Conservation (phyloP, 2,797 vertebrate species). For the Sternarchorhynchus goeldii region DNA sequence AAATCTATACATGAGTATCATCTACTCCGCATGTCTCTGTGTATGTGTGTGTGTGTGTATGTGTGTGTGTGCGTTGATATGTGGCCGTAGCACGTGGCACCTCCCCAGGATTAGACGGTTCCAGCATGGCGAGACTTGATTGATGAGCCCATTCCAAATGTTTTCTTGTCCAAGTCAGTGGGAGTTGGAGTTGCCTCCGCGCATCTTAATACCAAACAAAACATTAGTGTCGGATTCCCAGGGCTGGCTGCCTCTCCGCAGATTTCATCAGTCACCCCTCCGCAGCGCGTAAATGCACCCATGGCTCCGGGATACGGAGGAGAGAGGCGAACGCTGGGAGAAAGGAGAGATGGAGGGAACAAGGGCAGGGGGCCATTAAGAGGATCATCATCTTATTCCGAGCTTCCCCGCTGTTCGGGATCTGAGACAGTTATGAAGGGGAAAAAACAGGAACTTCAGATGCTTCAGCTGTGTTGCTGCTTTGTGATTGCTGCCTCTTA, state of each 20-base stretch:
- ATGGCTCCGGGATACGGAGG: slow-evolving; percentile 63
- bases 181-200: slow-evolving; percentile 75
- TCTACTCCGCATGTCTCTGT: slow-evolving; percentile 39
- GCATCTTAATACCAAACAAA: slow-evolving; percentile 79
- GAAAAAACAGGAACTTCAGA: slow-evolving; percentile 3
- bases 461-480: slow-evolving; percentile 10
- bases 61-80: slow-evolving; percentile 18
- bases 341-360: slow-evolving; percentile 24
- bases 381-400: slow-evolving; percentile 55
- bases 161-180: slow-evolving; percentile 79
- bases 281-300: slow-evolving; percentile 54
- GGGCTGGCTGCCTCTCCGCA: slow-evolving; percentile 64
- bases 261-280: slow-evolving; percentile 76
- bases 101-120: slow-evolving; percentile 72
- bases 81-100: slow-evolving; percentile 56
- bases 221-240: slow-evolving; percentile 72
- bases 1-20: slow-evolving; percentile 43
- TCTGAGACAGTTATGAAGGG: slow-evolving; percentile 16
- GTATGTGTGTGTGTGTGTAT: slow-evolving; percentile 5
- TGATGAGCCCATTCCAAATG: slow-evolving; percentile 79
- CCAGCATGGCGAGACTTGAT: slow-evolving; percentile 73
- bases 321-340: slow-evolving; percentile 30
- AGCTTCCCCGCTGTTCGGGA: slow-evolving; percentile 53
- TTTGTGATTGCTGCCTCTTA: background rate
- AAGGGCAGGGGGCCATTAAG: slow-evolving; percentile 60